Percentiles rank a stretch among this genome's conserved stretches.
Conservation (phyloP, 2,888 invertebrate species). For the Odontomyia ornata region DNA sequence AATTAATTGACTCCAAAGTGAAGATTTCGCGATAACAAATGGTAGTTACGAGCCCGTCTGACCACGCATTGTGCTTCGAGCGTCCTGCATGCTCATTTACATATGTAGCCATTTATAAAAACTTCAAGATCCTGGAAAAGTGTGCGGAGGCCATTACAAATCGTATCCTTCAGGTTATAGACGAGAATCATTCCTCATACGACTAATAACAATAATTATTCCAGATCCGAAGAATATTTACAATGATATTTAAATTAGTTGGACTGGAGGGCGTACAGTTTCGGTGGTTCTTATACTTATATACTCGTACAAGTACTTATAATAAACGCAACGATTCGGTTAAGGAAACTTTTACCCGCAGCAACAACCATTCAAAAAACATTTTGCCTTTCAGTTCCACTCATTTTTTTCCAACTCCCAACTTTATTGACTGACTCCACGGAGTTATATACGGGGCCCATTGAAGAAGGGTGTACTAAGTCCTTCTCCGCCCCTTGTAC, state of each 20-base stretch:
- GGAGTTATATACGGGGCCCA: not conserved
- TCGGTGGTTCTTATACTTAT: slow-evolving; percentile 20
- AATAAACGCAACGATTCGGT: not conserved
- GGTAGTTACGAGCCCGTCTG: slow-evolving; percentile 8
- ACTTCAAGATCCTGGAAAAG: not conserved
- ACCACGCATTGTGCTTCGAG: not conserved
- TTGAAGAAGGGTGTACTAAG: slow-evolving; percentile 39
- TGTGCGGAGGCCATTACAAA: not conserved
- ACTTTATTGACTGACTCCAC: too few species aligned
- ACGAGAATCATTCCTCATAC: slow-evolving; percentile 34
- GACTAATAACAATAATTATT: slow-evolving; percentile 34
- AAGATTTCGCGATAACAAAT: slow-evolving; percentile 24
- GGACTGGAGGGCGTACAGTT: slow-evolving; percentile 39
- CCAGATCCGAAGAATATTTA: slow-evolving; percentile 18
- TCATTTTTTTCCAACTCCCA: slow-evolving; percentile 6
- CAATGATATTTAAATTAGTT: slow-evolving; percentile 41
- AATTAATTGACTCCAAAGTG: slow-evolving; percentile 28
- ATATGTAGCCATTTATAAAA: not conserved
- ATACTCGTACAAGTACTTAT: too few species aligned
- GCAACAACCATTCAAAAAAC: slow-evolving; percentile 3
- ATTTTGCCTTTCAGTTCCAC: not conserved
- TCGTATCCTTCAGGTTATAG: slow-evolving; percentile 31
- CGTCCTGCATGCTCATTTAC: not conserved
- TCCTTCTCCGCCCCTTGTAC: slow-evolving; percentile 43
- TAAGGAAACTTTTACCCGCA: not conserved